These are phyloP conservation scores for Chouioia cunea DNA, from an alignment of 2,888 invertebrate species.

Conservation along the genomic window DNA sequence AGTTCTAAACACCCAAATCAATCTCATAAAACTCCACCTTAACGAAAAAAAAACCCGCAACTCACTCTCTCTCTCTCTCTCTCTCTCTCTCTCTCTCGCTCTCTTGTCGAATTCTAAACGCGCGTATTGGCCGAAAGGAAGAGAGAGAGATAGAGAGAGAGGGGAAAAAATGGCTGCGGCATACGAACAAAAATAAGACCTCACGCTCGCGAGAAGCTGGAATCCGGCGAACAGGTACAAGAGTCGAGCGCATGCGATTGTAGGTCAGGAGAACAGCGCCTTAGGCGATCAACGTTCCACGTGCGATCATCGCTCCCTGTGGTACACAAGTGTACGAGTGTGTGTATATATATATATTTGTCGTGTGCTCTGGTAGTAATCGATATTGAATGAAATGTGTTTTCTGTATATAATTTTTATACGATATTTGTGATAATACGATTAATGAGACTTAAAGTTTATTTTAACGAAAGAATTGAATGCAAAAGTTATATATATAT, in stretches of 20 bases:
- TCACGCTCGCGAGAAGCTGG: slow-evolving; percentile 20
- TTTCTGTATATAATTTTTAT: too few relatives aligned
- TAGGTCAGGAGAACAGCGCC: slow-evolving; percentile 68
- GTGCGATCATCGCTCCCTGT: too few relatives aligned
- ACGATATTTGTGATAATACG: too few relatives aligned
- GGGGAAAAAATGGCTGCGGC: not conserved
- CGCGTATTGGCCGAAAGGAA: not conserved
- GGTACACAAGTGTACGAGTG: too few relatives aligned
- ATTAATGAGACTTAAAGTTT: too few relatives aligned
- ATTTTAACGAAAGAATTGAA: too few relatives aligned
- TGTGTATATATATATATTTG: too few relatives aligned
- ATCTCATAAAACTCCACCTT: not conserved
- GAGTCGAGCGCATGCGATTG: slow-evolving; percentile 47
- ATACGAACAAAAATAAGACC: slow-evolving; percentile 8
- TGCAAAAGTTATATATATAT: too few relatives aligned
- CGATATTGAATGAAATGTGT: too few relatives aligned
- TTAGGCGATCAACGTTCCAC: slow-evolving; percentile 66
- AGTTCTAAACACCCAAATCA: slow-evolving; percentile 18
- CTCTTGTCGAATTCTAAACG: not conserved
- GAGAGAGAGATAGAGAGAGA: not conserved
- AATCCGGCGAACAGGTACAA: slow-evolving; percentile 38
- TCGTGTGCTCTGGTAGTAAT: too few relatives aligned
- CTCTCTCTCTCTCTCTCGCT: not conserved
- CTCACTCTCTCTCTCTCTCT: too few relatives aligned
- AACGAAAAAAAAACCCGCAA: not conserved